phyloP scores from a whole-genome alignment of 2,797 vertebrate species.

The Chloroceryle inda region DNA sequence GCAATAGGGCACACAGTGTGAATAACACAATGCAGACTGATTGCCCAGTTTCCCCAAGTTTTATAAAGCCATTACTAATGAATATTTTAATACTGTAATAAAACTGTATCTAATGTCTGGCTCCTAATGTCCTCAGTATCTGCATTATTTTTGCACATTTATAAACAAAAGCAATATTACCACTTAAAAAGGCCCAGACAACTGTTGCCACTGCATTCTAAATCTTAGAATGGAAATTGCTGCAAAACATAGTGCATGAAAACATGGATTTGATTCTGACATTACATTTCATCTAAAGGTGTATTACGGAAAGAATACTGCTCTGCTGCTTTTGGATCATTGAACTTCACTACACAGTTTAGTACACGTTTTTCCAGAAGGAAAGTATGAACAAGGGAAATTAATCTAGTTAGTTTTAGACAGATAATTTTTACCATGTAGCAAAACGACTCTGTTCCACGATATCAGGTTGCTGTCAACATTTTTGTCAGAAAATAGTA shows the following conservation, averaged over 20 bases:
- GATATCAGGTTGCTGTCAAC: conserved; percentile 94
- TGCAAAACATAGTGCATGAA: not conserved
- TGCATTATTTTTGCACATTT: not conserved
- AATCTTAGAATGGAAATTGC: not conserved
- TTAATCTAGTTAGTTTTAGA: not conserved
- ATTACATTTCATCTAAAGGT: not conserved
- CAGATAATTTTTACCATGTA: conserved; percentile 86
- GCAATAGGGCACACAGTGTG: not conserved
- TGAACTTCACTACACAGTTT: not conserved
- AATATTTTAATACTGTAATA: not conserved
- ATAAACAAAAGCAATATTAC: not conserved
- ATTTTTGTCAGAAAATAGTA: conserved; percentile 95
- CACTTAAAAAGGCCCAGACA: too few species aligned
- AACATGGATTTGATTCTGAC: not conserved
- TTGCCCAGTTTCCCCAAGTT: not conserved
- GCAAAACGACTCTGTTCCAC: conserved; percentile 96
- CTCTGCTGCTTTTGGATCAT: not conserved
- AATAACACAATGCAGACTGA: not conserved
- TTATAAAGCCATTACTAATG: not conserved
- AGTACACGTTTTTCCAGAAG: not conserved
- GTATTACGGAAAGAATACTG: not conserved
- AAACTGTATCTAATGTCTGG: not conserved
- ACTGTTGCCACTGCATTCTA: not conserved
- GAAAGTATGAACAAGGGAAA: not conserved
- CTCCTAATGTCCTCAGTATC: not conserved